These are phyloP conservation scores for Chloroclystis v-ata DNA, from an alignment of 2,888 invertebrate species.

Conservation along the genomic window DNA sequence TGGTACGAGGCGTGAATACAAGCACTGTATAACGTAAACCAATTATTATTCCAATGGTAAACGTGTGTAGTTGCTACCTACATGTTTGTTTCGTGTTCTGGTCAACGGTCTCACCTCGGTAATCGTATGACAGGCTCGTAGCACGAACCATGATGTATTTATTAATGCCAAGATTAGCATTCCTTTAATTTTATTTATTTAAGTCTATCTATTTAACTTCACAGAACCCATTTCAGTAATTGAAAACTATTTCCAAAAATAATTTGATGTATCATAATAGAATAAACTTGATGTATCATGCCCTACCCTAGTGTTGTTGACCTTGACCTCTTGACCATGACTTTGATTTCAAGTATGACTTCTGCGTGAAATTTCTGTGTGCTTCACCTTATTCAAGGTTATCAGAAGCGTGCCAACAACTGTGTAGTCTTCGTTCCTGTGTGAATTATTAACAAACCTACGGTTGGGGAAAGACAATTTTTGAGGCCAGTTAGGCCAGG, in stretches of 20 bases:
- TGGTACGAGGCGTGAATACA: constrained; percentile 18
- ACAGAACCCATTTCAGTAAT: too few relatives aligned
- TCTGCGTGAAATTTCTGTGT: neutral
- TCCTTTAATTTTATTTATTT: too few relatives aligned
- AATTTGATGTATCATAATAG: too few relatives aligned
- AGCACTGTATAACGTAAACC: constrained; percentile 35
- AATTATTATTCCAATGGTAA: constrained; percentile 52
- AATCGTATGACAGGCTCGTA: constrained; percentile 11
- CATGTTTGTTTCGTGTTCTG: constrained; percentile 26
- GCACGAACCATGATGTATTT: constrained; percentile 7
- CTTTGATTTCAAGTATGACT: constrained; percentile 8
- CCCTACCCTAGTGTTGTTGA: constrained; percentile 1
- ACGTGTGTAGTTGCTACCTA: constrained; percentile 15
- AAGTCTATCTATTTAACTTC: too few relatives aligned
- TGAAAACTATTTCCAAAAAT: too few relatives aligned
- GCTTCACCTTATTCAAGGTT: neutral
- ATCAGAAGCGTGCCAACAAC: neutral
- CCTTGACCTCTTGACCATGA: constrained; percentile 6
- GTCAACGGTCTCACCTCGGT: constrained; percentile 15
- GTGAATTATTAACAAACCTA: too few relatives aligned
- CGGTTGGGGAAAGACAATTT: too few relatives aligned
- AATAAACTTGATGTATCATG: too few relatives aligned
- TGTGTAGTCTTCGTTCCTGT: too few relatives aligned
- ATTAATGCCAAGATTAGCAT: constrained; percentile 15
- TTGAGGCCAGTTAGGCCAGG: too few relatives aligned